Evolutionary conservation across 2,113 vertebrate genomes (phyloP).

Genomic region (Festucalex cinctus): DNA sequence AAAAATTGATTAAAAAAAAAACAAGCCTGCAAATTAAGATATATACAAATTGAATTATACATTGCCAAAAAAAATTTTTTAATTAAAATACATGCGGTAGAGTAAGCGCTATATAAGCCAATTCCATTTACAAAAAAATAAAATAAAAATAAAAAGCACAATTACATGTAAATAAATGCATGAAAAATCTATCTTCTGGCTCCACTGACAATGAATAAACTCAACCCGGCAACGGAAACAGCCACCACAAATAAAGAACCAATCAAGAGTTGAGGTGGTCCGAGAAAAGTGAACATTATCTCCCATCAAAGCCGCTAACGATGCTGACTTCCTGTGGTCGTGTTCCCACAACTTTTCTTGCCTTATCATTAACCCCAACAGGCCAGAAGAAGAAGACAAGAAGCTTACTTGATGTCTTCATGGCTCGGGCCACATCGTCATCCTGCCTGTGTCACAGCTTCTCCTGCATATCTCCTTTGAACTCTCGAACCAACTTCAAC

Average conservation of each 20-base stretch:
- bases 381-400: slow-evolving; percentile 7
- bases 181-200: too few species aligned
- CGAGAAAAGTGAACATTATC: not conserved
- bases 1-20: too few species aligned
- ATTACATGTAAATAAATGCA: too few species aligned
- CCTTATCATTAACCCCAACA: not conserved
- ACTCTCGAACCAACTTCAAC: slow-evolving; percentile 23
- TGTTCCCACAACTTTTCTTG: not conserved
- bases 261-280: too few species aligned
- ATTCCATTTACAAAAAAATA: too few species aligned
- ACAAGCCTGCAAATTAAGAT: too few species aligned
- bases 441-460: slow-evolving; percentile 29
- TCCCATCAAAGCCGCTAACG: not conserved
- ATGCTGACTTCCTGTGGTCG: not conserved
- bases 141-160: too few species aligned
- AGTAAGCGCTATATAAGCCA: too few species aligned
- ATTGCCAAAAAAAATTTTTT: too few species aligned
- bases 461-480: slow-evolving; percentile 21
- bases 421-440: slow-evolving; percentile 38
- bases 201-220: too few species aligned
- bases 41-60: too few species aligned
- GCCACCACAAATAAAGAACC: not conserved
- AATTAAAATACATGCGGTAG: too few species aligned
- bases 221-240: not conserved
- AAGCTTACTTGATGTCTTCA: slow-evolving; percentile 65